Evolutionary conservation across 2,888 invertebrate species (phyloP), one percentile per base, ranked within the genome.

Genomic region (Frankliniella intonsa): DNA sequence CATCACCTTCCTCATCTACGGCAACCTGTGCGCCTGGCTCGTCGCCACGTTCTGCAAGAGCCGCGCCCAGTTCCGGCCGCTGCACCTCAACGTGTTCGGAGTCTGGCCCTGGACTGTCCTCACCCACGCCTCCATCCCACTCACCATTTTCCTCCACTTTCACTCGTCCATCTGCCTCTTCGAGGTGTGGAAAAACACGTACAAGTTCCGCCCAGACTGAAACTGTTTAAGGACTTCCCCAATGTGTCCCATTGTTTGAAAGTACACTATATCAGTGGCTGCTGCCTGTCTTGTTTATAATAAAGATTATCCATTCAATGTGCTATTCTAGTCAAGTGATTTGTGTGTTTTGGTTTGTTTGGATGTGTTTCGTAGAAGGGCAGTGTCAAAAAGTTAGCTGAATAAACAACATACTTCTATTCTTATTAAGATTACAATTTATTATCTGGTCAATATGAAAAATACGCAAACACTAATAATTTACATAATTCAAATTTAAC

Each of bases 391-490:
- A 38, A 38, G 38, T 38, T 38, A 5, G 38, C 38, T 76, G 25
- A 76, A 76, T 76, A 76, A 76, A 76, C 12, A 22, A 76, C 55
- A 25, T 22, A 22, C 69, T 22, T 76, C 25, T 12, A 76, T 76
- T 38, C 38, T 38, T 76, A 76, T 25, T 76, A 76, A 76, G 69
- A 76, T 76, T 76, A 25, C 69, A 76, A 76, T 76, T 76, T 76
- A 76, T 76, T 76, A 25, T 76, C 55, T 55, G 14, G 69, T 76
- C 69, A 76, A 76, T 76, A 76, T 76, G 69, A 76, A 76, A 76
- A 76, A 76, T 76, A 76, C 69, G 25, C 69, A 76, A 76, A 76
- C 69, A 76, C 69, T 76, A 76, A 76, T 76, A 76, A 76, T 76
- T 76, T 76, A 76, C 69, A 76, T 76, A 76, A 10, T 76, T 25